Base-by-base conservation (phyloP, 2,113 vertebrate genomes). In the Melanerpes aurifrons region DNA sequence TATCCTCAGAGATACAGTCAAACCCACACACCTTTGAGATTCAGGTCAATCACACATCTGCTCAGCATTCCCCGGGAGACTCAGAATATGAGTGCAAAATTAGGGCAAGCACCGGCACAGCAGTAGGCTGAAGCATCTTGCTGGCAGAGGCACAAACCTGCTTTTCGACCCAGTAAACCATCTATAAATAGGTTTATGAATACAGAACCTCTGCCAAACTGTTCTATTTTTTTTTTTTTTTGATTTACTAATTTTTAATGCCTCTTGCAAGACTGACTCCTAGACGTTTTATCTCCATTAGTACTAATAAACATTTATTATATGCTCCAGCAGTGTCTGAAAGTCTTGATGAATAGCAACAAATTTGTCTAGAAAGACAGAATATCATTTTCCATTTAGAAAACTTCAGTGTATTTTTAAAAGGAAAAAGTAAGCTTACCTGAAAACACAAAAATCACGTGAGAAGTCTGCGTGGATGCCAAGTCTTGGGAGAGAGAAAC, bases 161-260 rank as follows among this genome's bases (percentile, higher is more conserved):
- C 77, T 94, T 17, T 75, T 62, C 61, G 71, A 90, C 69, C 19
- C 90, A 91, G 78, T 62, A 82, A 26, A 86, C 5, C 22, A 53
- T 69, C 91, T 94, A 96, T 91, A 96, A 94, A 93, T 96, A 94
- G 91, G 86, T 72, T 95, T 95, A 92, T 90, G 79, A 95, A 90
- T 69, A 92, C 66, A 93, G 93, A 96, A 92, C 29, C 48, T 87
- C 69, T 91, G 89, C 94, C 93, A 94, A 94, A 62, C 32, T 95
- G 81, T 56, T 86, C 64, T 84, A n/a, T 35, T 16, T 59, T 29
- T 47, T 26, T 43, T 47, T 75, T 86, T 74, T 53, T 68, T 25
- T 1, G 1, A 19, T 66, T 59, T 73, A 62, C 81, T 89, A 73
- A 88, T 94, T 95, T 91, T 86, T 92, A 95, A 94, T 90, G 67